phyloP scores from a whole-genome alignment of 2,797 vertebrate genomes.

The Podarcis lilfordi region DNA sequence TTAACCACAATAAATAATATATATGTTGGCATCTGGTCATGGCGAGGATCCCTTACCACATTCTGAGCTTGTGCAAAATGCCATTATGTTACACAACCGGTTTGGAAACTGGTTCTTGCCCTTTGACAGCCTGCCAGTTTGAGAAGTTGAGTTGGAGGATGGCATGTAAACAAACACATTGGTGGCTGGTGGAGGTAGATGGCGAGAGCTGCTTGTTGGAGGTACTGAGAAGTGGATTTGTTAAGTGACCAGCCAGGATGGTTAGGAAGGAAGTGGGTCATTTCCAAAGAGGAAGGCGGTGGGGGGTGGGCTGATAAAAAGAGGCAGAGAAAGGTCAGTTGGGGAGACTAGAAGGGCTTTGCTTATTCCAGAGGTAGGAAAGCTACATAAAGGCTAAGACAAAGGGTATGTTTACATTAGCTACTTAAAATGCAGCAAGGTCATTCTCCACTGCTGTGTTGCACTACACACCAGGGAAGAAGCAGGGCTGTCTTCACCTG shows the following conservation, averaged over 20 bases:
- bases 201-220: neutral
- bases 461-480: too few relatives aligned
- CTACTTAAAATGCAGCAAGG: too few relatives aligned
- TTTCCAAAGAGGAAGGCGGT: neutral
- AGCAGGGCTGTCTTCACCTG: too few relatives aligned
- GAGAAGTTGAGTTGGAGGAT: neutral
- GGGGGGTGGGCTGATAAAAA: too few relatives aligned
- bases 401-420: too few relatives aligned
- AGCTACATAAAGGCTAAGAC: too few relatives aligned
- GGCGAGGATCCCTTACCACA: neutral
- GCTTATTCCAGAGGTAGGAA: too few relatives aligned
- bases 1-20: neutral
- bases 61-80: neutral
- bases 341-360: too few relatives aligned
- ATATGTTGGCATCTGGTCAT: neutral
- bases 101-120: neutral
- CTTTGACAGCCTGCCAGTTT: neutral
- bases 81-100: neutral
- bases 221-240: neutral
- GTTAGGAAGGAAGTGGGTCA: neutral
- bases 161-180: neutral
- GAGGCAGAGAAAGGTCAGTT: too few relatives aligned
- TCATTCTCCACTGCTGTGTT: too few relatives aligned
- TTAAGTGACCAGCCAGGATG: neutral
- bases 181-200: neutral